Evolutionary conservation across 2,113 vertebrate species (phyloP).

Genomic region (Anhinga rufa): DNA sequence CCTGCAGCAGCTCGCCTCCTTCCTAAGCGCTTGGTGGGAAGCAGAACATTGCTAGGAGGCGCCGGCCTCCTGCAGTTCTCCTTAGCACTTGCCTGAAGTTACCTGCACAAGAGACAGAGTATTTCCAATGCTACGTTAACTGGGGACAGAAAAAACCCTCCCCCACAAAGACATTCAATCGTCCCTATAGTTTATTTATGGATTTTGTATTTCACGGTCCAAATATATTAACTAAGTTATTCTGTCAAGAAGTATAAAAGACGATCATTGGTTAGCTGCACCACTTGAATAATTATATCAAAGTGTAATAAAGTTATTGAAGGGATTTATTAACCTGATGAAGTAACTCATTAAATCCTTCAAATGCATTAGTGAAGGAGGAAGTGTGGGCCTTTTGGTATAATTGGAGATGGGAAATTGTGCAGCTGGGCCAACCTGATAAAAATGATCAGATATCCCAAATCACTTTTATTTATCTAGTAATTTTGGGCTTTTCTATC

Average conservation of each 20-base stretch:
- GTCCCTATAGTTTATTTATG: neutral
- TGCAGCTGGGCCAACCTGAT: neutral
- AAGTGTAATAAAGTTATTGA: slow-evolving; percentile 47
- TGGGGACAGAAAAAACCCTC: neutral
- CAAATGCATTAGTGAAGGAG: slow-evolving; percentile 10
- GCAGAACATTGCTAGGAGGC: neutral
- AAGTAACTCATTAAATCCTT: slow-evolving; percentile 56
- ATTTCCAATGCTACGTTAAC: neutral
- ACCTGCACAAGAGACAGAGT: neutral
- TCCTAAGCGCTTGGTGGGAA: neutral
- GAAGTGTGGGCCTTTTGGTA: neutral
- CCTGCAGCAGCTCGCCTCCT: neutral
- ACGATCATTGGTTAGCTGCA: slow-evolving; percentile 27
- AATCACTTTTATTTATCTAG: neutral
- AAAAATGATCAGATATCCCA: neutral
- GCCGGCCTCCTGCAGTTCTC: neutral
- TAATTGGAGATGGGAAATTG: neutral
- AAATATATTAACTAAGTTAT: slow-evolving; percentile 9
- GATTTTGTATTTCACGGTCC: neutral
- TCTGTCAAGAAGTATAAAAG: slow-evolving; percentile 34
- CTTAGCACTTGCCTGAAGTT: neutral
- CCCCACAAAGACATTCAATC: neutral
- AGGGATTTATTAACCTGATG: slow-evolving; percentile 57
- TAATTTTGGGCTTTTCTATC: neutral
- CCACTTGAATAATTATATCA: slow-evolving; percentile 2